Conservation (phyloP, 2,888 invertebrate genomes). For the Polyommatus iphigenia region DNA sequence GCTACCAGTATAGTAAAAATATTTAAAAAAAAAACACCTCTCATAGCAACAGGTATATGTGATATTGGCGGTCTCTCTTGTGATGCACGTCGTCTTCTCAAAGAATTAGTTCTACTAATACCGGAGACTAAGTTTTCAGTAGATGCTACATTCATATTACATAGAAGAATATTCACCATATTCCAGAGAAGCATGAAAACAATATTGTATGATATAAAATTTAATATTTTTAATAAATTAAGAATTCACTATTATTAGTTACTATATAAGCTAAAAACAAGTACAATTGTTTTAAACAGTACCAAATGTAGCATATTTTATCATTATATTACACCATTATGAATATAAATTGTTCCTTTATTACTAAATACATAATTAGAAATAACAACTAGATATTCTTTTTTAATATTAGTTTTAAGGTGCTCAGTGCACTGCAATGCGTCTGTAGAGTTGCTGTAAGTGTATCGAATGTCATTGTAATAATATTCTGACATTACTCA, state of each 20-base stretch:
- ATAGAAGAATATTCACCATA: slow-evolving; percentile 39
- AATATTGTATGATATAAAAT: slow-evolving; percentile 5
- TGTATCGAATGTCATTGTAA: slow-evolving; percentile 10
- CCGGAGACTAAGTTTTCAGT: slow-evolving; percentile 69
- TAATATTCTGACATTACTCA: slow-evolving; percentile 43
- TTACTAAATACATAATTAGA: not conserved
- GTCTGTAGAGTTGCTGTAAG: not conserved
- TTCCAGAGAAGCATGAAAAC: slow-evolving; percentile 51
- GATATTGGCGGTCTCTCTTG: slow-evolving; percentile 71
- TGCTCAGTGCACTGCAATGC: not conserved
- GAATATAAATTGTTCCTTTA: not conserved
- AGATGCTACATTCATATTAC: slow-evolving; percentile 52
- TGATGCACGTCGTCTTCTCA: slow-evolving; percentile 64
- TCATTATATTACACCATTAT: not conserved
- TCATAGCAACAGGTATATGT: slow-evolving; percentile 73
- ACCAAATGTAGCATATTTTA: not conserved
- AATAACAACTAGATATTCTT: no score
- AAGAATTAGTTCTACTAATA: slow-evolving; percentile 58
- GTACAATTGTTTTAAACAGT: not conserved
- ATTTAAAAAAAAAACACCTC: slow-evolving; percentile 52
- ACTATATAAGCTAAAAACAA: not conserved
- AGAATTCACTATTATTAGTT: not conserved
- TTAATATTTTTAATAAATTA: not conserved
- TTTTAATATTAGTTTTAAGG: not conserved
- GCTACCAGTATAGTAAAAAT: not conserved